Evolutionary conservation across 2,797 vertebrate species (phyloP), one percentile per base, ranked within the genome.

Genomic region (Buceros bicornis): DNA sequence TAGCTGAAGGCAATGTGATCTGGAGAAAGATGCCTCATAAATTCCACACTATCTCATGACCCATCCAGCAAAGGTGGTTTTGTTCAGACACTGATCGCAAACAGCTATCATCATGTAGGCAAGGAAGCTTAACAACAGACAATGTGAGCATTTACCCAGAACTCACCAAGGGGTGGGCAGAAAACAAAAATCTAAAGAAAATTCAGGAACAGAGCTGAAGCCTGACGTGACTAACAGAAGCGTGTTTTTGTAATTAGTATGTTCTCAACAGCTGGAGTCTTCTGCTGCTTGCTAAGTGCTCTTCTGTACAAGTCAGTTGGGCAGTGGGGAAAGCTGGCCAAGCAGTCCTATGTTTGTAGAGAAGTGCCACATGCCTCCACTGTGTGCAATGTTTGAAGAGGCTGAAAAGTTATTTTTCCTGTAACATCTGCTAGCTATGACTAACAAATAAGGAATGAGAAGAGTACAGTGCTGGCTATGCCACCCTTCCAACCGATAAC

Each of bases 21-120:
- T 90, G 86, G 90, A 91, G 95, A 85, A 95, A 83, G 71, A 94
- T 82, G 69, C 50, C 66, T 80, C 87, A 91, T 82, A 95, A 96
- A 92, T 89, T 95, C 90, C 74, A 91, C 31, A 37, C 66, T 71
- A 58, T 93, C 78, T 93, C 48, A 82, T 86, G 51, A 90, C 58
- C 57, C 56, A 84, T 67, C 56, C 28, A 86, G 82, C 24, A 96
- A 79, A 93, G 77, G 71, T 84, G 51, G 17, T 65, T 90, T 91
- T 95, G 66, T 95, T 91, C 74, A 87, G 70, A 62, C 69, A 56
- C 43, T 81, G 48, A 73, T 88, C 51, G 74, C 79, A 86, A 80
- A 1, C 45, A 78, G 16, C 45, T 60, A 19, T 47, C 53, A 40
- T 92, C 22, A 11, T 72, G 54, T 33, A 79, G 43, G 51, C 62